Percentiles rank a stretch among this genome's conserved stretches.
Evolutionary conservation across 2,113 vertebrate genomes (phyloP).

Genomic region (Lota lota): DNA sequence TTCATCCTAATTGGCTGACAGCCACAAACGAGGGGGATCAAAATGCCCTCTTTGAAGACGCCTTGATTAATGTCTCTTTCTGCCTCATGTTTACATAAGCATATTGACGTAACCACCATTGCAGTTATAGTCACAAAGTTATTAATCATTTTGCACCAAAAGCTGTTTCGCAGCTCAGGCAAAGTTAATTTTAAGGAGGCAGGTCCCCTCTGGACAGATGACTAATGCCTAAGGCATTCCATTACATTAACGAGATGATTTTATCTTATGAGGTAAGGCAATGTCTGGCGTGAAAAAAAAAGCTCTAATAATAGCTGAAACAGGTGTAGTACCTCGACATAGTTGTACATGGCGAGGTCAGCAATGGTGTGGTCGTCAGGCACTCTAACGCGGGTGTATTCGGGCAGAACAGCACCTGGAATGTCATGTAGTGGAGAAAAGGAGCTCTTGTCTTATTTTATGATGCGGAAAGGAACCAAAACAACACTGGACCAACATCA

Average conservation of each 20-base stretch:
- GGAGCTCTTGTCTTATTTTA: background rate
- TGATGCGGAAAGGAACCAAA: too few relatives aligned
- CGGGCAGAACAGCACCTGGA: constrained; percentile 82
- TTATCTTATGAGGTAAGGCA: too few relatives aligned
- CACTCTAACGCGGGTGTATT: constrained; percentile 85
- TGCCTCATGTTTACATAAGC: too few relatives aligned
- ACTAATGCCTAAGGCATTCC: too few relatives aligned
- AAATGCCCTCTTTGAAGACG: background rate
- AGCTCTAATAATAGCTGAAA: background rate
- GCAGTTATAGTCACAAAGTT: background rate
- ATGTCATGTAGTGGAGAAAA: background rate
- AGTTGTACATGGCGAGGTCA: constrained; percentile 98
- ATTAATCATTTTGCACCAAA: background rate
- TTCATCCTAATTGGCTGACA: background rate
- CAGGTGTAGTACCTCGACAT: constrained; percentile 79
- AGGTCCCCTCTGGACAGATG: background rate
- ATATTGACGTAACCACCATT: background rate
- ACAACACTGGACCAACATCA: background rate
- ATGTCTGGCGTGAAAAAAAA: too few relatives aligned
- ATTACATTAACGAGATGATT: too few relatives aligned
- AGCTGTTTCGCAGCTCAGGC: background rate
- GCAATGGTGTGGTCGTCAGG: constrained; percentile 92
- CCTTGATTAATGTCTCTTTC: background rate
- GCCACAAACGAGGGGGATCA: background rate
- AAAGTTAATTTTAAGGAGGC: background rate